Base-by-base conservation (phyloP, 2,113 vertebrate genomes). In the Hymenochirus boettgeri region DNA sequence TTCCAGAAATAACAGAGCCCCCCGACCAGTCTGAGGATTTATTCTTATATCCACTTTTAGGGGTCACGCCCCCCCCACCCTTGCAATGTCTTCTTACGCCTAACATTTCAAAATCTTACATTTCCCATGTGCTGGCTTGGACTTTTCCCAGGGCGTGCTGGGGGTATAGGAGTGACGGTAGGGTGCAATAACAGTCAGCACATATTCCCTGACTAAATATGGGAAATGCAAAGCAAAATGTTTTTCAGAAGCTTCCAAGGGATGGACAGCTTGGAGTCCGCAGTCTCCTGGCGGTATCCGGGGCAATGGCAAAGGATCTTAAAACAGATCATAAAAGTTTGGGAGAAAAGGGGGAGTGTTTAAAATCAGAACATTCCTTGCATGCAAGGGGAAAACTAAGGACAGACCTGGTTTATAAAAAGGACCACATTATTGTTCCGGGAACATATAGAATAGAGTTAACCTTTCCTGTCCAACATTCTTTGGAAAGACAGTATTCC, bases 141-240 rank as follows among this genome's bases (percentile, higher is more conserved):
- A 25, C 53, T 57, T n/a, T 54, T 57, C 42, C 11, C 7, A 54
- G 52, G 63, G 57, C 17, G 53, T 57, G 63, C 27, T 50, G 42
- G 33, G 46, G 23, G 53, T 39, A 48, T 50, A 50, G 57, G n/a
- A 57, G 37, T 65, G 63, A 65, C 54, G 63, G 31, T 22, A 2
- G 37, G 29, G 54, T 13, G 31, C 21, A n/a, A 8, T 37, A 21
- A 42, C 2, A 73, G 71, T 74, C 76, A 70, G 74, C 74, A 74
- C 74, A 58, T 70, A 51, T 51, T 73, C 57, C 69, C 75, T 75
- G 77, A 55, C 79, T 79, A 81, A 79, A 81, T 81, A 79, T 74
- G 79, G n/a, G 79, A 56, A 70, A 77, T 69, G 71, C 53, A 70
- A 66, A 54, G 69, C 69, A 69, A 26, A 46, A 70, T n/a, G 61